A percentile compares a stretch with the other conserved stretches of the same genome.
Evolutionary conservation across 1,140 invertebrate genomes (phyloP).

Genomic region (Arctopsyche grandis): DNA sequence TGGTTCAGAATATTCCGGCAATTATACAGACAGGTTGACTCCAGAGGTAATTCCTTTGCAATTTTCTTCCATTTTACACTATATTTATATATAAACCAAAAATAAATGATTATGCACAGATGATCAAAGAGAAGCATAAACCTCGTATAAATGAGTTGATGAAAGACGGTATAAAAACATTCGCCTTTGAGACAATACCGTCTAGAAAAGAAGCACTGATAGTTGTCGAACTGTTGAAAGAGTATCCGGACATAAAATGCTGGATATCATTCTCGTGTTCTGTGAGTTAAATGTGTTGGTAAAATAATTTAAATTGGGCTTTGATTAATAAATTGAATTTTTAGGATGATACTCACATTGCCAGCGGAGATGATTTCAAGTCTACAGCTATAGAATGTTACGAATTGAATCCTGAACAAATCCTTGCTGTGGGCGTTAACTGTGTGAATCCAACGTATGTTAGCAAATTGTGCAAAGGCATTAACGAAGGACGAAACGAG

Average conservation of each 20-base stretch:
- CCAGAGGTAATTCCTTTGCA: constrained; percentile 58
- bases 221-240: constrained; percentile 64
- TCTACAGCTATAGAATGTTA: constrained; percentile 67
- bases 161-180: constrained; percentile 67
- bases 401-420: constrained; percentile 64
- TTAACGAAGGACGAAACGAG: constrained; percentile 58
- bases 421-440: constrained; percentile 78
- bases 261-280: constrained; percentile 67
- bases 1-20: constrained; percentile 76
- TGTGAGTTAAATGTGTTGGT: constrained; percentile 47
- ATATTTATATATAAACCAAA: neutral
- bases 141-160: constrained; percentile 68
- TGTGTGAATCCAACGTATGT: constrained; percentile 73
- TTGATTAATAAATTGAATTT: constrained; percentile 12
- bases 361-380: constrained; percentile 73
- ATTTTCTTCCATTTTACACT: too few species aligned
- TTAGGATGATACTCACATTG: constrained; percentile 66
- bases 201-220: constrained; percentile 69
- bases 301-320: neutral
- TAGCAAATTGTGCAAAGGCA: constrained; percentile 65
- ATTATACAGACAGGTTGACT: constrained; percentile 67
- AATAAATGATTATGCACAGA: constrained; percentile 11
- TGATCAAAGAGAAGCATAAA: constrained; percentile 70
- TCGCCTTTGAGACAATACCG: constrained; percentile 77
- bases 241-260: constrained; percentile 67